phyloP scores from a whole-genome alignment of 2,113 vertebrate genomes.

The Onychostoma macrolepis region DNA sequence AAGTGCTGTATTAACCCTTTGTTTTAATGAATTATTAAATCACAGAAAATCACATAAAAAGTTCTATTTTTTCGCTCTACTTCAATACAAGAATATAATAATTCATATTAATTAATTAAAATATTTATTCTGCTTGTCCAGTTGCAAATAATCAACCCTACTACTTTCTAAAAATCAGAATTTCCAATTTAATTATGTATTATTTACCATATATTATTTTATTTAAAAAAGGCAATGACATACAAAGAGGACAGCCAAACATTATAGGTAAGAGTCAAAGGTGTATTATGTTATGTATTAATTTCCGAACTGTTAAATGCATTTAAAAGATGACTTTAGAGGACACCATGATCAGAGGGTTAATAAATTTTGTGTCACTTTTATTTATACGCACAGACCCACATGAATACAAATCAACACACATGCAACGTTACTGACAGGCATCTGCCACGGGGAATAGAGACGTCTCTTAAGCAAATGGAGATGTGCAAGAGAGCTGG shows the following conservation, averaged over 20 bases:
- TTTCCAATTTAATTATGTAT: neutral
- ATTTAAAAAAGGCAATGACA: slow-evolving; percentile 5
- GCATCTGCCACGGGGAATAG: slow-evolving; percentile 53
- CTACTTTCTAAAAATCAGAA: too few relatives aligned
- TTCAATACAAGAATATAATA: neutral
- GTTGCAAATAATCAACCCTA: too few relatives aligned
- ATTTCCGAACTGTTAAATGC: neutral
- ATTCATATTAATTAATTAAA: neutral
- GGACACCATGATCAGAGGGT: neutral
- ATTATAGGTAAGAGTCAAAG: neutral
- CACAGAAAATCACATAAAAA: neutral
- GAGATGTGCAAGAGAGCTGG: slow-evolving; percentile 37
- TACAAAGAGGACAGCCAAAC: neutral
- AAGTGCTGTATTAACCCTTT: neutral
- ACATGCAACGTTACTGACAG: slow-evolving; percentile 39
- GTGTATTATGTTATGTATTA: neutral
- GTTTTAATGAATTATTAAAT: neutral
- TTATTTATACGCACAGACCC: slow-evolving; percentile 22
- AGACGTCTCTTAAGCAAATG: slow-evolving; percentile 59
- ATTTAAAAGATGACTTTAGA: neutral
- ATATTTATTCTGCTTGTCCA: too few relatives aligned
- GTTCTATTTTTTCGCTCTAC: neutral
- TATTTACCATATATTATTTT: neutral
- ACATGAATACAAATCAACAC: slow-evolving; percentile 15
- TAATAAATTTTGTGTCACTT: slow-evolving; percentile 14